Conservation (phyloP, 2,797 vertebrate genomes). For the Petrocephalus schoutedeni region DNA sequence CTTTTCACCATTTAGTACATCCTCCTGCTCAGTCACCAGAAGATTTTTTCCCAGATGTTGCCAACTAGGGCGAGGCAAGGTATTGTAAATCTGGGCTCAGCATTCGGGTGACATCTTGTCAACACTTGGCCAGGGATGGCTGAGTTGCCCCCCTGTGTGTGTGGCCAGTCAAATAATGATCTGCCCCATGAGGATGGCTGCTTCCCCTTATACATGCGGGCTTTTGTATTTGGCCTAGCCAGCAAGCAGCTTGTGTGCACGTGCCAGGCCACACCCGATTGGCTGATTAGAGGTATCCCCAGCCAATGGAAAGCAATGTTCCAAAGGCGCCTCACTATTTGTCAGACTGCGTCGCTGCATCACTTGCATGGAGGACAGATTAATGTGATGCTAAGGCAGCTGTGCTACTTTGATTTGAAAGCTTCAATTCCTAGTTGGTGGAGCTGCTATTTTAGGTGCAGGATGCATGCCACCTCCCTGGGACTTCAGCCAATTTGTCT, state of each 20-base stretch:
- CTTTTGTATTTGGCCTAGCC: background rate
- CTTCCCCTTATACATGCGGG: background rate
- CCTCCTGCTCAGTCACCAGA: background rate
- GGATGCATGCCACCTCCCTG: conserved; percentile 40
- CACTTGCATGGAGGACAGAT: conserved; percentile 40
- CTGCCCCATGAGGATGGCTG: background rate
- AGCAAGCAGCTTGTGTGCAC: background rate
- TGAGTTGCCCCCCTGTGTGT: background rate
- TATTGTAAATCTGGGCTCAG: background rate
- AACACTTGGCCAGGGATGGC: background rate
- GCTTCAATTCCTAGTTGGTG: conserved; percentile 51
- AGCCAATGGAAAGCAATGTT: conserved; percentile 46
- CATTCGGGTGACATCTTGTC: background rate
- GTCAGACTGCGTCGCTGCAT: conserved; percentile 42
- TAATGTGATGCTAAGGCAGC: conserved; percentile 37
- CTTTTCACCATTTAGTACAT: conserved; percentile 12
- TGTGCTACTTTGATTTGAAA: conserved; percentile 46
- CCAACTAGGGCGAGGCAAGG: background rate
- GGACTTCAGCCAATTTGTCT: conserved; percentile 39
- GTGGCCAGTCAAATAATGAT: background rate
- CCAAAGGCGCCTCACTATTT: conserved; percentile 32
- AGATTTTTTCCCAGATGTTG: background rate
- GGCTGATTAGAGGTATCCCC: conserved; percentile 47
- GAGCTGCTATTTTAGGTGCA: conserved; percentile 48
- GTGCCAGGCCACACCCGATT: background rate